A percentile compares a stretch with the other conserved stretches of the same genome.
These are phyloP conservation scores for Idris sp. DNA, from an alignment of 1,140 invertebrate species.

Conservation along the genomic window DNA sequence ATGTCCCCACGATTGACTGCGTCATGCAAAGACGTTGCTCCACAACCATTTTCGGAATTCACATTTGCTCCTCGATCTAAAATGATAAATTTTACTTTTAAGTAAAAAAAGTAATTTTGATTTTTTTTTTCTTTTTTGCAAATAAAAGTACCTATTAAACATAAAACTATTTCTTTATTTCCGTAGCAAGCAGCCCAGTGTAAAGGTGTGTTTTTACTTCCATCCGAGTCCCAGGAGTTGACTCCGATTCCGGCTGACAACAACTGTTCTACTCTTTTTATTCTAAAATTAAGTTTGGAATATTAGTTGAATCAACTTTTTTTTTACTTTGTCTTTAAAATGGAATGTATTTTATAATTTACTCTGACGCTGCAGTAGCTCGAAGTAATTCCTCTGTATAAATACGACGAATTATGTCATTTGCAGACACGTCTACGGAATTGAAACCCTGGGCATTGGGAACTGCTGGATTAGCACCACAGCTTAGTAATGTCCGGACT, in stretches of 20 bases:
- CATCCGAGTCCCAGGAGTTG: conserved; percentile 81
- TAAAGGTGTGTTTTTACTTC: conserved; percentile 81
- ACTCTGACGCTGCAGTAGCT: conserved; percentile 83
- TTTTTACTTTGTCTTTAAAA: too few relatives aligned
- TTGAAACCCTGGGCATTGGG: conserved; percentile 80
- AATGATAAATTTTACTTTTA: conserved; percentile 1
- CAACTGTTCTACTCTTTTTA: conserved; percentile 76
- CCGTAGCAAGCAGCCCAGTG: conserved; percentile 84
- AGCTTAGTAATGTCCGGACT: conserved; percentile 80
- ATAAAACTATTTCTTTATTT: conserved; percentile 80
- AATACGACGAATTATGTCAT: conserved; percentile 79
- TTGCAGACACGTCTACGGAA: conserved; percentile 79
- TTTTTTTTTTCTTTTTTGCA: too few relatives aligned
- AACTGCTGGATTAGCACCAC: conserved; percentile 81
- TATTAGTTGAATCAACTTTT: too few relatives aligned
- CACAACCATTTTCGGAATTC: conserved; percentile 80
- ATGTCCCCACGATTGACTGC: conserved; percentile 80
- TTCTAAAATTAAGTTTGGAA: conserved; percentile 63
- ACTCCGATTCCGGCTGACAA: conserved; percentile 80
- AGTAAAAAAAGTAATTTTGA: not conserved
- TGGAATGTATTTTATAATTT: too few relatives aligned
- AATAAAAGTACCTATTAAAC: conserved; percentile 78
- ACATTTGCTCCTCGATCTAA: conserved; percentile 79
- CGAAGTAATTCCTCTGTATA: conserved; percentile 82
- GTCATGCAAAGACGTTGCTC: conserved; percentile 82